A percentile compares a stretch with the other conserved stretches of the same genome.
Evolutionary conservation across 2,888 invertebrate genomes (phyloP).

Genomic region (Lingula anatina): DNA sequence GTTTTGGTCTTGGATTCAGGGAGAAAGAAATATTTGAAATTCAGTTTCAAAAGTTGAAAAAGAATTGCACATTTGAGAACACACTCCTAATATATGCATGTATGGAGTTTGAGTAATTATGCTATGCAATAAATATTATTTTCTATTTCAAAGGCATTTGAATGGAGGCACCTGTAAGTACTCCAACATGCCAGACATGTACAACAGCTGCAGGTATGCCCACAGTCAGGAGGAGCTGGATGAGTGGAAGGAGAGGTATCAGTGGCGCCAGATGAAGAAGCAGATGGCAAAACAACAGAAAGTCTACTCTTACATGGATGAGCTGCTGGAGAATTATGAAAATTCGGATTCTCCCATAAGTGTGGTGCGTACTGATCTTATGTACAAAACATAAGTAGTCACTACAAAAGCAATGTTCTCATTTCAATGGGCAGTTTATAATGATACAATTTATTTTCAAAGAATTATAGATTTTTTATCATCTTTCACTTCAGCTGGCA

Average conservation of each 20-base stretch:
- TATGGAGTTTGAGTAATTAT: too few relatives aligned
- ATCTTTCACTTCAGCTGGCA: not conserved
- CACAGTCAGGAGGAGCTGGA: conserved; percentile 46
- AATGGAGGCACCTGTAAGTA: conserved; percentile 30
- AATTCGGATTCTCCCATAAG: conserved; percentile 24
- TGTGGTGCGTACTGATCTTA: conserved; percentile 42
- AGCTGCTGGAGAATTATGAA: conserved; percentile 35
- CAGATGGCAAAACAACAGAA: conserved; percentile 36
- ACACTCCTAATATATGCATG: too few relatives aligned
- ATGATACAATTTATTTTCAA: too few relatives aligned
- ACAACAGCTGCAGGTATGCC: conserved; percentile 43
- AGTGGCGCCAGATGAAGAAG: conserved; percentile 43
- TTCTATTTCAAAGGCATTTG: conserved; percentile 20
- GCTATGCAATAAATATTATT: too few relatives aligned
- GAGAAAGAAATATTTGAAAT: too few relatives aligned
- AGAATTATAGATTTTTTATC: too few relatives aligned
- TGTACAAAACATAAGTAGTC: too few relatives aligned
- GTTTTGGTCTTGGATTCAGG: too few relatives aligned
- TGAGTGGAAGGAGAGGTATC: conserved; percentile 44
- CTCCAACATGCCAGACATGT: conserved; percentile 37
- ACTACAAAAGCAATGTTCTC: too few relatives aligned
- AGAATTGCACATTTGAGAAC: too few relatives aligned
- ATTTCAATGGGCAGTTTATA: too few relatives aligned
- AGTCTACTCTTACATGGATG: conserved; percentile 44
- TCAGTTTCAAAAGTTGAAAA: too few relatives aligned